Base-by-base conservation (phyloP, 2,797 vertebrate species). In the Emys orbicularis region DNA sequence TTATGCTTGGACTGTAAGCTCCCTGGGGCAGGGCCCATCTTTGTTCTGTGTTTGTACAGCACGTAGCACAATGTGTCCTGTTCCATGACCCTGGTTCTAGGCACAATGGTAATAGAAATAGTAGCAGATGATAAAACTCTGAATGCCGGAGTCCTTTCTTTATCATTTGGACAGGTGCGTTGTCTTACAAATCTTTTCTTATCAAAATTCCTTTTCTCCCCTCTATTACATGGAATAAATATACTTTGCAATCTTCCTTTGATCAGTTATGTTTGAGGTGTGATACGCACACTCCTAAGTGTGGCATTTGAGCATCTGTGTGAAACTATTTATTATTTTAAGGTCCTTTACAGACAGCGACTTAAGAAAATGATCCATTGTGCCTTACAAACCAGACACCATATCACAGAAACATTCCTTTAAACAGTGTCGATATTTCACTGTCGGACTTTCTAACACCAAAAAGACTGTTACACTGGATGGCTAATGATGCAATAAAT, bases 401-500 rank as follows among this genome's bases (percentile, higher is more conserved):
- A 25, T 82, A 87, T 82, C 96, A 87, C 2, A 76, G 65, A 93
- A 88, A 84, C 59, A 8, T 57, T 89, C 50, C 44, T 94, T 96
- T 96, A 89, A 74, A 49, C 18, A 81, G 34, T 86, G 44, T 34
- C 92, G 37, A 54, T 91, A 41, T 82, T 94, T 92, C 81, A 79
- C 61, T 54, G 74, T 25, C 19, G 6, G 54, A 91, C 47, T 96
- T 95, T 93, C 81, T 89, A 15, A 15, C 23, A 21, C 52, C 27
- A 61, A 90, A 89, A 94, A 84, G 92, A 86, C 90, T 93, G 27
- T 31, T 84, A 18, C 54, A 86, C 61, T 74, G 57, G 8, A 92
- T 95, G 86, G 27, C 54, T 94, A 97, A 96, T 81, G 89, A 93
- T 95, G 89, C 82, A 86, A 94, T 96, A 93, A 96, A 96, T 96